phyloP scores from a whole-genome alignment of 2,113 vertebrate genomes.

The Paramormyrops kingsleyae region DNA sequence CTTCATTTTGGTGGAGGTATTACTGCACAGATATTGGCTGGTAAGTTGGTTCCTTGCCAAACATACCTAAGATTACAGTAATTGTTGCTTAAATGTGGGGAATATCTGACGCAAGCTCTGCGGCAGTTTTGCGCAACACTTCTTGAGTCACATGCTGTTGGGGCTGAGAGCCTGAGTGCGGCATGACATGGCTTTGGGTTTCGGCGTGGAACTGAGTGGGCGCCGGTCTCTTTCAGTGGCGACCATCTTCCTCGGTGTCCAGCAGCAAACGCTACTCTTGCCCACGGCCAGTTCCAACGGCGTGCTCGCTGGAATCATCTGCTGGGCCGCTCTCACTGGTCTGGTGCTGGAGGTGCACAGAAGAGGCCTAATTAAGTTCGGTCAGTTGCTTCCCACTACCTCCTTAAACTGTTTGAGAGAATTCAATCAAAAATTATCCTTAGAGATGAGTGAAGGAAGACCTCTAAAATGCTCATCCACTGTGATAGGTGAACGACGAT shows the following conservation, averaged over 20 bases:
- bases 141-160: not conserved
- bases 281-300: slow-evolving; percentile 58
- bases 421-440: not conserved
- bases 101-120: not conserved
- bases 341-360: slow-evolving; percentile 63
- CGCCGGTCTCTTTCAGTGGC: slow-evolving; percentile 42
- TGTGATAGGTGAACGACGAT: not conserved
- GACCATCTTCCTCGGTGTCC: slow-evolving; percentile 69
- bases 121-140: not conserved
- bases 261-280: slow-evolving; percentile 64
- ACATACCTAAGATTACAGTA: not conserved
- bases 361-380: not conserved
- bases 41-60: slow-evolving; percentile 46
- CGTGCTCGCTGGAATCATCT: slow-evolving; percentile 65
- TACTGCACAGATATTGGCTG: slow-evolving; percentile 68
- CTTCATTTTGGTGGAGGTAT: slow-evolving; percentile 68
- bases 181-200: not conserved
- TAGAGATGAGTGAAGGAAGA: not conserved
- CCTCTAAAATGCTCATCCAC: not conserved
- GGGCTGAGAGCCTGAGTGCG: not conserved
- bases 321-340: slow-evolving; percentile 60
- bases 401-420: not conserved
- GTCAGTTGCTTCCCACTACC: not conserved
- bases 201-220: not conserved
- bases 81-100: not conserved